Percentiles rank a stretch among this genome's conserved stretches.
phyloP scores from a whole-genome alignment of 1,140 invertebrate genomes.

The Spodoptera frugiperda region DNA sequence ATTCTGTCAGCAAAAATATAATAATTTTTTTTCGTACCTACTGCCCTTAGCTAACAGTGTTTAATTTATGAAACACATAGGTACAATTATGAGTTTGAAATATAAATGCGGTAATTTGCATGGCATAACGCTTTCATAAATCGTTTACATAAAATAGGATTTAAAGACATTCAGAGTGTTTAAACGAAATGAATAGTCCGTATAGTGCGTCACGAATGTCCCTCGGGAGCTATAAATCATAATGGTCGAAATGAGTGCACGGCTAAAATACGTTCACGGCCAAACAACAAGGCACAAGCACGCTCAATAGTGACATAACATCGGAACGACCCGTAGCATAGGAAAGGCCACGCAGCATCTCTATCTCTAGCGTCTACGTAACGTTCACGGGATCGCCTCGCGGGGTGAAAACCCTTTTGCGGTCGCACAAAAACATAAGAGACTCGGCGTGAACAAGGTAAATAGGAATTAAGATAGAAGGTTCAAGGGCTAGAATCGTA shows the following conservation, averaged over 20 bases:
- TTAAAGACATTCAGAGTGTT: background rate
- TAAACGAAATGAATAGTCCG: constrained; percentile 13
- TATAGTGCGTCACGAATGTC: constrained; percentile 49
- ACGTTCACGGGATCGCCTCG: constrained; percentile 69
- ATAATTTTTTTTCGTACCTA: background rate
- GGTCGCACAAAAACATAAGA: constrained; percentile 72
- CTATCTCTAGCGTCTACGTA: constrained; percentile 79
- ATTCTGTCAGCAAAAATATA: background rate
- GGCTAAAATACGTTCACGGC: constrained; percentile 74
- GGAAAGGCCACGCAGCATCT: constrained; percentile 80
- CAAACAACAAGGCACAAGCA: constrained; percentile 74
- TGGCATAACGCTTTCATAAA: background rate
- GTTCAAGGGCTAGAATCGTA: constrained; percentile 82
- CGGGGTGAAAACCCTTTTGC: constrained; percentile 81
- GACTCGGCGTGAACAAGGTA: constrained; percentile 67
- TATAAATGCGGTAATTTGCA: too few species aligned
- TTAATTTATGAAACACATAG: too few species aligned
- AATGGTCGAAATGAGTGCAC: constrained; percentile 58
- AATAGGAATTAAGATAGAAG: constrained; percentile 75
- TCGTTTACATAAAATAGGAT: background rate
- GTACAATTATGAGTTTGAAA: too few species aligned
- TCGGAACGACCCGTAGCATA: constrained; percentile 68
- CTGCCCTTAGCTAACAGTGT: too few species aligned
- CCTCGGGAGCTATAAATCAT: constrained; percentile 47
- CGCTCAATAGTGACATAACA: constrained; percentile 81